Conservation (phyloP, 2,888 invertebrate genomes). For the Cynaeus angustus region DNA sequence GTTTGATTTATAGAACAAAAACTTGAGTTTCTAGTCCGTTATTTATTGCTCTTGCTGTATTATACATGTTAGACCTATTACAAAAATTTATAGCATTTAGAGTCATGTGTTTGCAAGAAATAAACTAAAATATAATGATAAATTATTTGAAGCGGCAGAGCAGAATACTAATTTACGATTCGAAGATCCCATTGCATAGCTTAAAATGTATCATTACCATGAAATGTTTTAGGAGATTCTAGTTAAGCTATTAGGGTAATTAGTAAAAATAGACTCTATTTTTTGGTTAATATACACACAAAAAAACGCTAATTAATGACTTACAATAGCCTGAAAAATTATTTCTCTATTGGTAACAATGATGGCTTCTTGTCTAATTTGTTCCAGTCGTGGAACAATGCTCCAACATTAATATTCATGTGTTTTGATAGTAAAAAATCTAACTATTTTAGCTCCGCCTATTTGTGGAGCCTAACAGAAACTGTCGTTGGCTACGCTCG, state of each 20-base stretch:
- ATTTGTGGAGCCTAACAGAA: constrained; percentile 34
- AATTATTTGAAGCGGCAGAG: not conserved
- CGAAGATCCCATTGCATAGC: too few species aligned
- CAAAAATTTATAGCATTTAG: not conserved
- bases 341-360: constrained; percentile 14
- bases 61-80: constrained; percentile 5
- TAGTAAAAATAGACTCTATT: too few species aligned
- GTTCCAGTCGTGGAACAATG: constrained; percentile 27
- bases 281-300: too few species aligned
- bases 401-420: constrained; percentile 34
- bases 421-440: constrained; percentile 23
- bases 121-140: not conserved
- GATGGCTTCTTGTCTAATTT: constrained; percentile 34
- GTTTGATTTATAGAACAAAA: constrained; percentile 20
- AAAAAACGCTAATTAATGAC: not conserved
- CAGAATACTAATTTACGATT: too few species aligned
- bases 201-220: too few species aligned
- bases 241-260: too few species aligned
- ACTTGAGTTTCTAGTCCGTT: not conserved
- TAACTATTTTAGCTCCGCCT: constrained; percentile 42
- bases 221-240: too few species aligned
- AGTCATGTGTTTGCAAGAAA: constrained; percentile 6
- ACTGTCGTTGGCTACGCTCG: constrained; percentile 31
- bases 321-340: not conserved
- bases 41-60: not conserved